A percentile compares a stretch with the other conserved stretches of the same genome.
phyloP scores from a whole-genome alignment of 2,797 vertebrate genomes.

The Protonibea diacanthus region DNA sequence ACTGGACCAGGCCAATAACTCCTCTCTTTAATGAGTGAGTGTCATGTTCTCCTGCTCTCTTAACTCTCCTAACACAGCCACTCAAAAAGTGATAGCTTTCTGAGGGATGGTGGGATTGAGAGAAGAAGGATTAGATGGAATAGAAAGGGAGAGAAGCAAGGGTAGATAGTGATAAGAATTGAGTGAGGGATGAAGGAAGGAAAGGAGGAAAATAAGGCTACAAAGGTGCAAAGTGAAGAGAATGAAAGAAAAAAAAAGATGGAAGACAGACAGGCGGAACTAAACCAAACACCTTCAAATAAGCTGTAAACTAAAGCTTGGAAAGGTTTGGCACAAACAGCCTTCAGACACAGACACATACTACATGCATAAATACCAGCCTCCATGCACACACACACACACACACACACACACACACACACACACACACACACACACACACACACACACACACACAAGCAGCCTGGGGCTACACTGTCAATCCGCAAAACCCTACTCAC shows the following conservation, averaged over 20 bases:
- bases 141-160: conserved; percentile 6
- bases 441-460: conserved; percentile 28
- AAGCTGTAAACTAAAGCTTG: conserved; percentile 60
- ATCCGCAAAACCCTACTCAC: conserved; percentile 66
- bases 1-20: conserved; percentile 44
- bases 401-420: no score
- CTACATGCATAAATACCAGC: conserved; percentile 39
- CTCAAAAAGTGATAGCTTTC: conserved; percentile 33
- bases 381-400: conserved; percentile 3
- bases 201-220: not conserved
- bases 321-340: conserved; percentile 58
- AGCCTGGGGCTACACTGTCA: conserved; percentile 63
- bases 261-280: conserved; percentile 35
- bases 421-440: conserved; percentile 19
- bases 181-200: conserved; percentile 11
- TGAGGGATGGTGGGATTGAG: conserved; percentile 7
- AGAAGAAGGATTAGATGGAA: conserved; percentile 9
- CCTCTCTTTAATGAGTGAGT: conserved; percentile 59
- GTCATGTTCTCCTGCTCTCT: conserved; percentile 48
- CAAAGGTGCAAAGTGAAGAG: conserved; percentile 11
- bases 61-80: conserved; percentile 32
- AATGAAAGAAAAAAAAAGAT: conserved; percentile 11
- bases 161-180: conserved; percentile 13
- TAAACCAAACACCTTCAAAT: conserved; percentile 62
- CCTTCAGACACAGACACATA: conserved; percentile 33